Conservation (phyloP, 2,888 invertebrate species). For the Carterocephalus palaemon region DNA sequence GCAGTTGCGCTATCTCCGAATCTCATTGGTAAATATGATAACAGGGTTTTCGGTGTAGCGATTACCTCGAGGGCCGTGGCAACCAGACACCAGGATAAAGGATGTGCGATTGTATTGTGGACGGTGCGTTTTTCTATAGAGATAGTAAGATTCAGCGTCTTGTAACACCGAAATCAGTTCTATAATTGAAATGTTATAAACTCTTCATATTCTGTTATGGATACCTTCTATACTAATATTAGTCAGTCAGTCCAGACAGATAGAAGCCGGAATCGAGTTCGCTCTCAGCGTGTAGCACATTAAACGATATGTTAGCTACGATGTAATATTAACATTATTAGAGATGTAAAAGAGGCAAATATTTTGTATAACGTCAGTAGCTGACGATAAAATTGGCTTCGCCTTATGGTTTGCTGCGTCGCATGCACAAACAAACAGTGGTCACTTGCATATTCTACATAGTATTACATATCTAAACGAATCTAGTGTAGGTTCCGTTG, state of each 20-base stretch:
- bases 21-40: constrained; percentile 22
- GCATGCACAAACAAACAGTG: not conserved
- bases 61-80: constrained; percentile 12
- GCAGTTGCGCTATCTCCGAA: constrained; percentile 35
- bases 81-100: constrained; percentile 53
- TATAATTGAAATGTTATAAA: constrained; percentile 12
- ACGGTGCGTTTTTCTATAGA: constrained; percentile 42
- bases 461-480: constrained; percentile 7
- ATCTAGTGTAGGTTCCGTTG: not conserved
- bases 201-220: constrained; percentile 10
- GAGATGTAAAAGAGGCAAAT: constrained; percentile 19
- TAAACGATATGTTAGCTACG: constrained; percentile 7
- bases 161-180: constrained; percentile 12
- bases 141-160: constrained; percentile 45
- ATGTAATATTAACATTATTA: not conserved
- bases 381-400: constrained; percentile 17
- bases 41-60: not conserved
- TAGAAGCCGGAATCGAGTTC: constrained; percentile 7
- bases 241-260: constrained; percentile 14
- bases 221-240: constrained; percentile 1
- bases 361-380: constrained; percentile 18
- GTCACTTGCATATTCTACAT: constrained; percentile 21
- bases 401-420: constrained; percentile 1
- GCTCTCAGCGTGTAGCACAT: constrained; percentile 1
- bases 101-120: constrained; percentile 40